Percentiles rank a stretch among this genome's conserved stretches.
phyloP scores from a whole-genome alignment of 2,888 invertebrate genomes.

The Hedya salicella region DNA sequence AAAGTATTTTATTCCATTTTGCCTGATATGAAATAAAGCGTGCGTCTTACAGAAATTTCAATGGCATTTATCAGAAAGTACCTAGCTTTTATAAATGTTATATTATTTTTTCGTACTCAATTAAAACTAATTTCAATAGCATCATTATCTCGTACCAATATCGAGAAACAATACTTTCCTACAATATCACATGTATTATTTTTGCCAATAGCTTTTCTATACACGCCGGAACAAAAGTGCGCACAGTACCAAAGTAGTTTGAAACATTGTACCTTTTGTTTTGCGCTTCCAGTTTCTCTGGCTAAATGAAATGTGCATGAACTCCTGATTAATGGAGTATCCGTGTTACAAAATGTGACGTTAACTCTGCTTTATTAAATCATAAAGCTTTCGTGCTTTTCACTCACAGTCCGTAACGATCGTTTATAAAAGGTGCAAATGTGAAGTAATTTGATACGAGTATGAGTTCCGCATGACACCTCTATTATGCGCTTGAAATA shows the following conservation, averaged over 20 bases:
- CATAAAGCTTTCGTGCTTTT: slow-evolving; percentile 41
- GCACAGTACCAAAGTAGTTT: neutral
- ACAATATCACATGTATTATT: too few species aligned
- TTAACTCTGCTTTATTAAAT: slow-evolving; percentile 34
- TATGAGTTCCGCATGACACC: slow-evolving; percentile 23
- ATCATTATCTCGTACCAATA: too few species aligned
- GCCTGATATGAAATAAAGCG: too few species aligned
- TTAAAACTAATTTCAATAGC: too few species aligned
- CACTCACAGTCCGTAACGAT: slow-evolving; percentile 27
- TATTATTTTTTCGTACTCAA: too few species aligned
- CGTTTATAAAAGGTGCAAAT: slow-evolving; percentile 34
- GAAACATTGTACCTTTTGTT: slow-evolving; percentile 10
- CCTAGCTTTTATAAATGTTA: too few species aligned
- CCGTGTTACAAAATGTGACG: slow-evolving; percentile 34
- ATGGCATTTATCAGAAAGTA: too few species aligned
- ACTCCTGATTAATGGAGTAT: slow-evolving; percentile 36
- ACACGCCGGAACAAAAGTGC: neutral
- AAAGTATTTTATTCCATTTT: too few species aligned
- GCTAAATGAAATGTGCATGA: slow-evolving; percentile 33
- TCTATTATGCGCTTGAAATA: neutral
- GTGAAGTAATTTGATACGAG: slow-evolving; percentile 25
- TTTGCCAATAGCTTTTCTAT: neutral
- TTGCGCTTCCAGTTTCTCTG: neutral
- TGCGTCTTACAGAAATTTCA: too few species aligned
- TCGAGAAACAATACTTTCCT: too few species aligned